Percentiles rank a stretch among this genome's conserved stretches.
Conservation (phyloP, 2,888 invertebrate genomes). For the Harpalus rubripes region DNA sequence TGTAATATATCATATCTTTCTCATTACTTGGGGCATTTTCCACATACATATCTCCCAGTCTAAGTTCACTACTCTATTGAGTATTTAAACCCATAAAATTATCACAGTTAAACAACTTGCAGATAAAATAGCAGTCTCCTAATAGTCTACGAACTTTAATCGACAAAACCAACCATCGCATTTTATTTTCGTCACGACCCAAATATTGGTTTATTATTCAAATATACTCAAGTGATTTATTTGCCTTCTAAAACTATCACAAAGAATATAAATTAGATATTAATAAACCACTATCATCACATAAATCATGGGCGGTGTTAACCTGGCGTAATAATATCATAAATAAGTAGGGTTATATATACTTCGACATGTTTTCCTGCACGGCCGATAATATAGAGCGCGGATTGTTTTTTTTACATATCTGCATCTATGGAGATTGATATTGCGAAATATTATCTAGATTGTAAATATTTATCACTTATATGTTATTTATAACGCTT, state of each 20-base stretch:
- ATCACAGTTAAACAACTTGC: constrained; percentile 22
- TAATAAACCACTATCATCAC: constrained; percentile 39
- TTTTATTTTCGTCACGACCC: constrained; percentile 22
- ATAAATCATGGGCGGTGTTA: constrained; percentile 27
- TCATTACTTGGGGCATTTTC: background rate
- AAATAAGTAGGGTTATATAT: constrained; percentile 18
- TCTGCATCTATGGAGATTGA: background rate
- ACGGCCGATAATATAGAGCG: background rate
- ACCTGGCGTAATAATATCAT: background rate
- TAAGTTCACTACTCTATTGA: constrained; percentile 31
- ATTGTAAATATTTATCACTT: constrained; percentile 1
- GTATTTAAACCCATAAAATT: background rate
- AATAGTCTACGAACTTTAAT: constrained; percentile 35
- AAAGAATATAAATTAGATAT: constrained; percentile 43
- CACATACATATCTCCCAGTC: background rate
- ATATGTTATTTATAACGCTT: constrained; percentile 3
- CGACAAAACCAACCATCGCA: background rate
- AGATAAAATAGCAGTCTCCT: constrained; percentile 35
- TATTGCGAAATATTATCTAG: background rate
- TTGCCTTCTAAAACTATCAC: constrained; percentile 16
- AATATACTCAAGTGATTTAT: constrained; percentile 28
- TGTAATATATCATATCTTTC: background rate
- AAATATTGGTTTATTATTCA: constrained; percentile 29
- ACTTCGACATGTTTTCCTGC: constrained; percentile 5
- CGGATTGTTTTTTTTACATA: background rate